Evolutionary conservation across 2,113 vertebrate species (phyloP).

Genomic region (Indri indri): DNA sequence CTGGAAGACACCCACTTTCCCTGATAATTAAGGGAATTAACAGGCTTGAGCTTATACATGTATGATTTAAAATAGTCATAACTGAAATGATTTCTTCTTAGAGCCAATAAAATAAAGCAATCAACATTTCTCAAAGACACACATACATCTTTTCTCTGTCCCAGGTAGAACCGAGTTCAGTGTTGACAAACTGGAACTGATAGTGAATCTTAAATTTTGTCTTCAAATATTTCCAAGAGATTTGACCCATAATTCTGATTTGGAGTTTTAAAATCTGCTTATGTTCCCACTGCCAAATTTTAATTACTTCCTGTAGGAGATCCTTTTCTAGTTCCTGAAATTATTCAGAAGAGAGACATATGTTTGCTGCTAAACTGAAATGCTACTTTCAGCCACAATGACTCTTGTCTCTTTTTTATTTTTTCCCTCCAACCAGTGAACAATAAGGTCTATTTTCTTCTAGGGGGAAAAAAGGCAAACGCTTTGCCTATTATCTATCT

Average conservation of each 20-base stretch:
- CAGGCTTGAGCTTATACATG: not conserved
- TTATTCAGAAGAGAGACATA: constrained; percentile 53
- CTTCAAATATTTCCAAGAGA: constrained; percentile 37
- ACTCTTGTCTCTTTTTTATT: not conserved
- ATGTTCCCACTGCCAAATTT: constrained; percentile 35
- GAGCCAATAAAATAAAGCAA: not conserved
- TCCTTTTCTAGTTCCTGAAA: constrained; percentile 33
- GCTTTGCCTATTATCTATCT: not conserved
- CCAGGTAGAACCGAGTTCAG: not conserved
- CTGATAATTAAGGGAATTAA: not conserved
- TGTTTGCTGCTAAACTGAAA: constrained; percentile 14
- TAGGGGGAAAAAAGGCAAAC: not conserved
- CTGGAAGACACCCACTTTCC: not conserved
- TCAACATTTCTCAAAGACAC: not conserved
- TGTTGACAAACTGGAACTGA: not conserved
- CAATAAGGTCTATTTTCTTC: constrained; percentile 11
- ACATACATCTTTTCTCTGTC: not conserved
- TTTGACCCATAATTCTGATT: constrained; percentile 4
- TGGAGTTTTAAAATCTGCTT: constrained; percentile 34
- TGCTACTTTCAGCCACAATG: not conserved
- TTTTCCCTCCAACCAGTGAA: not conserved
- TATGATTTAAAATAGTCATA: not conserved
- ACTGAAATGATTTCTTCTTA: not conserved
- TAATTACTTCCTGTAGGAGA: constrained; percentile 55
- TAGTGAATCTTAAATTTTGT: not conserved